phyloP scores from a whole-genome alignment of 2,113 vertebrate species.

The Asarcornis scutulata region DNA sequence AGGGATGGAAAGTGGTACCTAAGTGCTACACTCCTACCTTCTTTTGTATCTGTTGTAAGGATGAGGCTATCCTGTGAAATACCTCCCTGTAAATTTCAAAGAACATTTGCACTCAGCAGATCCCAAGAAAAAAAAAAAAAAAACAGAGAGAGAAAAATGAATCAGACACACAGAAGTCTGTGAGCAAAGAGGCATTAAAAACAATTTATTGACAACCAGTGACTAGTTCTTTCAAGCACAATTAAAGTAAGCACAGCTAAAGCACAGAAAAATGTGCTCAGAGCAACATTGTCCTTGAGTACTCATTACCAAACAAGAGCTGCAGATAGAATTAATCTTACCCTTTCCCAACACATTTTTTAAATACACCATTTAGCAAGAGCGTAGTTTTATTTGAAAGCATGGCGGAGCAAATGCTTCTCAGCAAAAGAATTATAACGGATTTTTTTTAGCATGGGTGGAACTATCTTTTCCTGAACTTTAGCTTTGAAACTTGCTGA shows the following conservation, averaged over 20 bases:
- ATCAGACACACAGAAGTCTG: background rate
- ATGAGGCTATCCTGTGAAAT: background rate
- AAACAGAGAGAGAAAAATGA: background rate
- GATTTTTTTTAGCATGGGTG: background rate
- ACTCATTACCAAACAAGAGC: background rate
- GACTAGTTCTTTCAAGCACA: background rate
- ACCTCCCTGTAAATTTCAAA: background rate
- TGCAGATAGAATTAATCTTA: background rate
- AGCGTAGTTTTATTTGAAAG: background rate
- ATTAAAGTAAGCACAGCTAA: background rate
- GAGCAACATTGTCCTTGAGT: background rate
- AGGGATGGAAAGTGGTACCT: background rate
- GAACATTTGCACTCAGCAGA: background rate
- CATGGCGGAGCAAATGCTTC: background rate
- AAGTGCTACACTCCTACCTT: background rate
- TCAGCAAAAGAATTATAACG: background rate
- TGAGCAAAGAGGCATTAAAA: slow-evolving; percentile 16
- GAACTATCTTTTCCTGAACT: background rate
- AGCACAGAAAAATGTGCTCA: background rate
- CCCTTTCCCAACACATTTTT: background rate
- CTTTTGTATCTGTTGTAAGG: background rate
- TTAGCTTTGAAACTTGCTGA: background rate
- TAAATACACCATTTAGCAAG: background rate
- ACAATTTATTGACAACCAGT: background rate
- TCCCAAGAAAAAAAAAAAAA: background rate